Conservation (phyloP, 2,888 invertebrate species). For the Drosophila ustulata region DNA sequence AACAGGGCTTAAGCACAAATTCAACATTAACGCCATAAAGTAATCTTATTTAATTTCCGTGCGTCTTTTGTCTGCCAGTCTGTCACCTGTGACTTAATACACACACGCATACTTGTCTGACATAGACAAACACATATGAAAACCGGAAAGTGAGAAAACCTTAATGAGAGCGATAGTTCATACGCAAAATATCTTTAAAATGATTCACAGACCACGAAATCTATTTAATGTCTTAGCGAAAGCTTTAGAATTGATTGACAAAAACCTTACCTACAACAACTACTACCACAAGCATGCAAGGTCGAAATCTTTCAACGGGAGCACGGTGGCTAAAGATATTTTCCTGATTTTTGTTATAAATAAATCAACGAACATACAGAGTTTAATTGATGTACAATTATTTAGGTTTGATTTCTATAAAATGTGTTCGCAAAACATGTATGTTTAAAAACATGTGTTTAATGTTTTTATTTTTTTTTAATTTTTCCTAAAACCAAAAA, state of each 20-base stretch:
- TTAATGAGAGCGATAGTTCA: neutral
- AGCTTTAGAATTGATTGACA: constrained; percentile 62
- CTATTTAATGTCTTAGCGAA: constrained; percentile 61
- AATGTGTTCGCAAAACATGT: too few relatives aligned
- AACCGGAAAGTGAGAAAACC: neutral
- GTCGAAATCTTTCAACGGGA: constrained; percentile 32
- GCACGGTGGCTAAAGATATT: too few relatives aligned
- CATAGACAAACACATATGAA: neutral
- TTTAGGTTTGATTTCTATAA: too few relatives aligned
- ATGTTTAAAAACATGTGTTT: too few relatives aligned
- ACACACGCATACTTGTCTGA: neutral
- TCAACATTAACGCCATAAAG: constrained; percentile 63
- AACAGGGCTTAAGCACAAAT: constrained; percentile 50
- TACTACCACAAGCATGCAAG: neutral
- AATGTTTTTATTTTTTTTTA: too few relatives aligned
- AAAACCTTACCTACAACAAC: constrained; percentile 49
- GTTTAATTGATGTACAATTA: too few relatives aligned
- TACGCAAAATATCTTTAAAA: constrained; percentile 28
- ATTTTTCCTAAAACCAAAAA: too few relatives aligned
- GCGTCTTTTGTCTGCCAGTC: constrained; percentile 51
- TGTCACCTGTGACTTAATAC: constrained; percentile 27
- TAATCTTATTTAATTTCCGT: constrained; percentile 72
- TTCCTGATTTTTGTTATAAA: too few relatives aligned
- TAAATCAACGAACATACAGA: too few relatives aligned
- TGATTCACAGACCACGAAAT: constrained; percentile 63